These are phyloP conservation scores for Henricia sp. DNA, from an alignment of 53 echinoderm and acorn worm species.

Conservation along the genomic window DNA sequence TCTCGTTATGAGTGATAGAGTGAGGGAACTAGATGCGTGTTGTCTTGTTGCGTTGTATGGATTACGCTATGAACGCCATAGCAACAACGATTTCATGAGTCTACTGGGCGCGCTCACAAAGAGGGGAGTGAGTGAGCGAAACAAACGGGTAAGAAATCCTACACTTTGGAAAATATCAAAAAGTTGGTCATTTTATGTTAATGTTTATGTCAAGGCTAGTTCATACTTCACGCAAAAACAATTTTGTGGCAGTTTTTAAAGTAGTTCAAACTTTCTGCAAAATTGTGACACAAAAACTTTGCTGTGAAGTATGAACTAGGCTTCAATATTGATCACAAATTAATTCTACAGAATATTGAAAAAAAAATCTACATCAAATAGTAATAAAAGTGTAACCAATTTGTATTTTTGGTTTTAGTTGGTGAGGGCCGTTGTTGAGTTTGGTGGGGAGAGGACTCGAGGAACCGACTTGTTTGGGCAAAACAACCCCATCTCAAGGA, in stretches of 20 bases:
- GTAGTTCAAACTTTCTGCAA: too few species aligned
- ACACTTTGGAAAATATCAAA: background rate
- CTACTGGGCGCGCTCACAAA: constrained; percentile 76
- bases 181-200: too few species aligned
- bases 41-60: constrained; percentile 92
- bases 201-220: too few species aligned
- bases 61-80: constrained; percentile 91
- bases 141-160: constrained; percentile 69
- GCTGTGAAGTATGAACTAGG: too few species aligned
- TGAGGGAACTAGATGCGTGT: constrained; percentile 83
- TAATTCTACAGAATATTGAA: too few species aligned
- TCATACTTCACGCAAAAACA: too few species aligned
- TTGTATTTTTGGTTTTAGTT: constrained; percentile 53
- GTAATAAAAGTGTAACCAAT: too few species aligned
- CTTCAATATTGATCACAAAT: too few species aligned
- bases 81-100: constrained; percentile 94
- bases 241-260: too few species aligned
- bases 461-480: constrained; percentile 95
- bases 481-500: constrained; percentile 91
- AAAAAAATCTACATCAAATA: too few species aligned
- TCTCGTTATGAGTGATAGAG: constrained; percentile 76
- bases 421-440: constrained; percentile 84
- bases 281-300: too few species aligned
- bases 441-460: constrained; percentile 81
- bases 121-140: constrained; percentile 79